Conservation (phyloP, 2,113 vertebrate species). For the Mustelus asterias region DNA sequence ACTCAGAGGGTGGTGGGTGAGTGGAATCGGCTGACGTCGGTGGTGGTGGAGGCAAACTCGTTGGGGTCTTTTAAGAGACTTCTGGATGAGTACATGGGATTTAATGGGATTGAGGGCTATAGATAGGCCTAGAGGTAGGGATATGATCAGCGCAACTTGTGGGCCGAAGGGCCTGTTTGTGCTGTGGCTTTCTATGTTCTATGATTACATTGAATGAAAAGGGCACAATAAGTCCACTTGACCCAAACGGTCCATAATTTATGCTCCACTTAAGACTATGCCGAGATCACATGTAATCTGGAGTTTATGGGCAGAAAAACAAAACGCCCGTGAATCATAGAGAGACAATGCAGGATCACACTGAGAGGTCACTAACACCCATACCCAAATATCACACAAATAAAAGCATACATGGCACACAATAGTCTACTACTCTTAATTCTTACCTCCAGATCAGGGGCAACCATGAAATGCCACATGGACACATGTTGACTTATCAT, state of each 20-base stretch:
- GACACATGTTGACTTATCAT: neutral
- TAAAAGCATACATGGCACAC: neutral
- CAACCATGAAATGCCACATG: neutral
- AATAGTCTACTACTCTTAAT: neutral
- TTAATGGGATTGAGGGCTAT: too few relatives aligned
- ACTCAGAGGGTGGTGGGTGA: too few relatives aligned
- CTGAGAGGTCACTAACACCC: neutral
- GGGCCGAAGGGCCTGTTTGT: too few relatives aligned
- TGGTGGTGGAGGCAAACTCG: too few relatives aligned
- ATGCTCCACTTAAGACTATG: neutral
- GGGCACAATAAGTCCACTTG: neutral
- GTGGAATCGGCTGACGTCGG: too few relatives aligned
- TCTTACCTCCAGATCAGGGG: neutral
- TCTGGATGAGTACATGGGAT: too few relatives aligned
- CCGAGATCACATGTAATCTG: neutral
- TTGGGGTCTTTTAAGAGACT: too few relatives aligned
- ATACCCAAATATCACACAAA: neutral
- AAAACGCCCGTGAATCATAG: neutral
- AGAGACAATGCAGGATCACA: neutral
- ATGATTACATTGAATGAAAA: neutral
- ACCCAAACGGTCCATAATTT: neutral
- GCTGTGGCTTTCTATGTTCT: too few relatives aligned
- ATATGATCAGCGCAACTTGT: too few relatives aligned
- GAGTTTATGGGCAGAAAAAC: neutral
- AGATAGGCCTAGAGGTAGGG: too few relatives aligned